phyloP scores from a whole-genome alignment of 2,888 invertebrate species.

The Scaptomyza reducta region DNA sequence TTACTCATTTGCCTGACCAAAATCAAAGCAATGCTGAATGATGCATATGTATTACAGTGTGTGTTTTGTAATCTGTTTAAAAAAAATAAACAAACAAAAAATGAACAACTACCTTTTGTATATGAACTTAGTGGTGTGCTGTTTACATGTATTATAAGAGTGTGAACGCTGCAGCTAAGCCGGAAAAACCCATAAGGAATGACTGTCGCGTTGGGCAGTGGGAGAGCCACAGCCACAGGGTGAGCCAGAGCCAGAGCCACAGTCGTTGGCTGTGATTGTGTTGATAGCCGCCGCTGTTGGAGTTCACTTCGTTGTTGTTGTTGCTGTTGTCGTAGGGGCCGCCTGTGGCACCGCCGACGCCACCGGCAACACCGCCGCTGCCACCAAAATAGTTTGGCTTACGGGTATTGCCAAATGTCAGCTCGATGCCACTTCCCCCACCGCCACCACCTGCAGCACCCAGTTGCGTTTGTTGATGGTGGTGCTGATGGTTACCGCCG shows the following conservation, averaged over 20 bases:
- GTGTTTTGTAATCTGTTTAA: no score
- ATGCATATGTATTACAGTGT: neutral
- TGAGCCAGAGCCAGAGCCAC: slow-evolving; percentile 25
- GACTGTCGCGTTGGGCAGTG: slow-evolving; percentile 49
- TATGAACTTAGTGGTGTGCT: slow-evolving; percentile 31
- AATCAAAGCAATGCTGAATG: slow-evolving; percentile 5
- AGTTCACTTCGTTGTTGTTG: slow-evolving; percentile 82
- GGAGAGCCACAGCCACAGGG: slow-evolving; percentile 17
- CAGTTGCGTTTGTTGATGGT: slow-evolving; percentile 55
- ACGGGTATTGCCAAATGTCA: slow-evolving; percentile 77
- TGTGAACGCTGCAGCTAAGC: slow-evolving; percentile 72
- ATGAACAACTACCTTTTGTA: slow-evolving; percentile 1
- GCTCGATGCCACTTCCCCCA: slow-evolving; percentile 38
- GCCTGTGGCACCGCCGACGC: slow-evolving; percentile 47
- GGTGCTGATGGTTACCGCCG: slow-evolving; percentile 56
- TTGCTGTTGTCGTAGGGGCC: slow-evolving; percentile 74
- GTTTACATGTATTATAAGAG: slow-evolving; percentile 80
- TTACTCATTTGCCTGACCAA: slow-evolving; percentile 11
- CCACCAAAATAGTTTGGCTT: slow-evolving; percentile 81
- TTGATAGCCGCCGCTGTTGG: slow-evolving; percentile 36
- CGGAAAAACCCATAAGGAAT: slow-evolving; percentile 78
- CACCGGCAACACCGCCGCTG: slow-evolving; percentile 45
- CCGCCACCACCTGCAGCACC: slow-evolving; percentile 26
- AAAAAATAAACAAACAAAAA: neutral
- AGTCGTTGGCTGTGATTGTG: slow-evolving; percentile 34